Percentiles rank a stretch among this genome's conserved stretches.
These are phyloP conservation scores for Climacteris rufus DNA, from an alignment of 2,113 vertebrate genomes.

Conservation along the genomic window DNA sequence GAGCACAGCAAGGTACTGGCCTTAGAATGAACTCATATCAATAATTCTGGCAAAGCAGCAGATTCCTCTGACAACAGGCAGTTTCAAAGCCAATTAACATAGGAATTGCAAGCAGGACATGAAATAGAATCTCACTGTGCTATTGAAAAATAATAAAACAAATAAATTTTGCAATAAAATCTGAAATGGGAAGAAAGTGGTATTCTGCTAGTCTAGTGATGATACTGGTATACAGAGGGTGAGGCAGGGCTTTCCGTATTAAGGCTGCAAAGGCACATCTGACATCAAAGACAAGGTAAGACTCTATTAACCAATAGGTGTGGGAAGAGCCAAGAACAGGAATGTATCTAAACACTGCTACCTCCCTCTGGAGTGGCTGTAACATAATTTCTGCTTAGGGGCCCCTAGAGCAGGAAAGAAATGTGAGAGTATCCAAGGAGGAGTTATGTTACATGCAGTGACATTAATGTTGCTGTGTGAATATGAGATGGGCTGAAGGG, in stretches of 20 bases:
- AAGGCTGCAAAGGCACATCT: background rate
- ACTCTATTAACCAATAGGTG: background rate
- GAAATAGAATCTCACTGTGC: background rate
- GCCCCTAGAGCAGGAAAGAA: background rate
- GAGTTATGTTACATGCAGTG: background rate
- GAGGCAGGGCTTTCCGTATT: background rate
- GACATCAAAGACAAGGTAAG: background rate
- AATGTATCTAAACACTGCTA: background rate
- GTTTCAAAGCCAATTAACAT: background rate
- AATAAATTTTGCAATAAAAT: background rate
- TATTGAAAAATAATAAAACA: background rate
- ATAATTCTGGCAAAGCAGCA: background rate
- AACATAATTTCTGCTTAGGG: background rate
- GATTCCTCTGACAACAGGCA: background rate
- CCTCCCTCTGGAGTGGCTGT: background rate
- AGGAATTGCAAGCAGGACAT: background rate
- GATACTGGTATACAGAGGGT: background rate
- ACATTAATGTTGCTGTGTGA: background rate
- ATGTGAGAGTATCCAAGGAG: background rate
- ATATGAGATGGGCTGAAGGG: background rate
- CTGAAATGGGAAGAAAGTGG: background rate
- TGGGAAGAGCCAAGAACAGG: background rate
- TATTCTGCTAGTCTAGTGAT: background rate
- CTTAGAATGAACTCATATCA: background rate
- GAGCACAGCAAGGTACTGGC: background rate